Evolutionary conservation across 2,888 invertebrate species (phyloP).

Genomic region (Catocala fraxini): DNA sequence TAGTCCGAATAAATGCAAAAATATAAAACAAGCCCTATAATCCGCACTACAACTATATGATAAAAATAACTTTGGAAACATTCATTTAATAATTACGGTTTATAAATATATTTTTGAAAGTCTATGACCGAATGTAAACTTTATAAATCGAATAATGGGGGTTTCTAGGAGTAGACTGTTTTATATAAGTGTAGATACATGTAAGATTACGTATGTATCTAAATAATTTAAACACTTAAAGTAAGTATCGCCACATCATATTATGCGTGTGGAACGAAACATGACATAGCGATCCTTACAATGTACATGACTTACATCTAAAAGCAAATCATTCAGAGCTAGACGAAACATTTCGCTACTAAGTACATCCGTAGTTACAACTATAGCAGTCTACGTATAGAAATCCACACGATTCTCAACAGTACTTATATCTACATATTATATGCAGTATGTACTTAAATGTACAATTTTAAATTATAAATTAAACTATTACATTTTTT

Average conservation of each 20-base stretch:
- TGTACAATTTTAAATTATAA: conserved; percentile 22
- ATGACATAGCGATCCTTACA: background rate
- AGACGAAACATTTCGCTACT: background rate
- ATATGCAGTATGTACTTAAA: conserved; percentile 23
- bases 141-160: conserved; percentile 11
- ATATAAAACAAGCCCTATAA: conserved; percentile 23
- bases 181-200: background rate
- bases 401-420: conserved; percentile 11
- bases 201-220: background rate
- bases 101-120: conserved; percentile 24
- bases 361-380: background rate
- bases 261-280: background rate
- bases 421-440: conserved; percentile 4
- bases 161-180: conserved; percentile 12
- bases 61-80: conserved; percentile 29
- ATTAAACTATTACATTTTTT: conserved; percentile 23
- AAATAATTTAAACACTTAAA: background rate
- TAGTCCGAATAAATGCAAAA: conserved; percentile 46
- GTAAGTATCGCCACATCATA: background rate
- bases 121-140: conserved; percentile 18
- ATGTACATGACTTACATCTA: background rate
- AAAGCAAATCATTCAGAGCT: background rate
- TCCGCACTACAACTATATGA: conserved; percentile 27
- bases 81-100: conserved; percentile 17
- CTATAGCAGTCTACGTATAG: conserved; percentile 7